A percentile compares a stretch with the other conserved stretches of the same genome.
Evolutionary conservation across 2,797 vertebrate species (phyloP).

Genomic region (Eulemur albifrons): DNA sequence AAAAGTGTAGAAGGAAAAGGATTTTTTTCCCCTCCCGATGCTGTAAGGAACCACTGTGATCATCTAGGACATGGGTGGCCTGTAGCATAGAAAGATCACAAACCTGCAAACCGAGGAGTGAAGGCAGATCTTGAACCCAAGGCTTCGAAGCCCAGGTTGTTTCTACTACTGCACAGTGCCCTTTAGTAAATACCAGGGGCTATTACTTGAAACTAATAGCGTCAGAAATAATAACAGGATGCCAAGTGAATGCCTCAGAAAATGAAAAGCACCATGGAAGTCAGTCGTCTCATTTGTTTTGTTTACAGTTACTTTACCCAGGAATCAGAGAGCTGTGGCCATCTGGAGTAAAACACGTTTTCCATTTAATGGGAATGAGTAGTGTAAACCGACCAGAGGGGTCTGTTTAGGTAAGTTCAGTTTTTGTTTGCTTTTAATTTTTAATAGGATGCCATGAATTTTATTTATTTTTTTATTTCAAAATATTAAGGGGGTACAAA

Average conservation of each 20-base stretch:
- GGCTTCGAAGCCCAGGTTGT: neutral
- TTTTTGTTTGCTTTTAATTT: slow-evolving; percentile 16
- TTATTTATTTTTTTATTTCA: neutral
- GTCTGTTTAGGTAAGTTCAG: neutral
- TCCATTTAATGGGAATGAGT: slow-evolving; percentile 7
- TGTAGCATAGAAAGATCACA: neutral
- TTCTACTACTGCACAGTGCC: neutral
- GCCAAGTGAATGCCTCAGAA: neutral
- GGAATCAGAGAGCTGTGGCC: neutral
- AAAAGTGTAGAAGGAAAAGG: neutral
- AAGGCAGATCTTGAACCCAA: neutral
- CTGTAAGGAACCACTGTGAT: neutral
- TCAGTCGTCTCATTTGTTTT: neutral
- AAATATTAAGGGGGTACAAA: neutral
- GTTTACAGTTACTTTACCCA: neutral
- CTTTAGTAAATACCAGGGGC: neutral
- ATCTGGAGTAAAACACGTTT: neutral
- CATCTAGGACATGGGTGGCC: neutral
- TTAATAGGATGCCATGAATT: neutral
- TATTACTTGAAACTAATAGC: neutral
- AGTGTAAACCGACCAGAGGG: neutral
- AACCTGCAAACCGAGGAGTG: neutral
- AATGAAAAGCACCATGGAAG: neutral
- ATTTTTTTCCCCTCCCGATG: neutral
- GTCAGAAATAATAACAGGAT: slow-evolving; percentile 1